phyloP scores from a whole-genome alignment of 2,797 vertebrate genomes.

The Chloroceryle inda region DNA sequence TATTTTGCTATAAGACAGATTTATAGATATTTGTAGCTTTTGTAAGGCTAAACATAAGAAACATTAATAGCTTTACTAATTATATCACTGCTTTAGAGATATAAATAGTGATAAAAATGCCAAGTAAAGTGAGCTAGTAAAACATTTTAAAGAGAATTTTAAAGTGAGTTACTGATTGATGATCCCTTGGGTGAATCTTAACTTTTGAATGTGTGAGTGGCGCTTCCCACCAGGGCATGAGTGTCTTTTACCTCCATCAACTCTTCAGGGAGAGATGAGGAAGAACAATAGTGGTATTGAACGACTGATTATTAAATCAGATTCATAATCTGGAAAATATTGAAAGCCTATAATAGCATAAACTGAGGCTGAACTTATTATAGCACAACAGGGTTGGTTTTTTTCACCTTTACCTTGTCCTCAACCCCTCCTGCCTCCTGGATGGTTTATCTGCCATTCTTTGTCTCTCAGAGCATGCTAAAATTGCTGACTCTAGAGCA shows the following conservation, averaged over 20 bases:
- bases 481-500: background rate
- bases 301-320: background rate
- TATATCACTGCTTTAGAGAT: constrained; percentile 79
- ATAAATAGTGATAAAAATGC: constrained; percentile 80
- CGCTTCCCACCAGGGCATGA: background rate
- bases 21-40: constrained; percentile 77
- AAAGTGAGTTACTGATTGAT: constrained; percentile 75
- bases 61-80: constrained; percentile 83
- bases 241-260: constrained; percentile 7
- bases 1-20: constrained; percentile 78
- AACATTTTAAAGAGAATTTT: constrained; percentile 80
- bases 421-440: background rate
- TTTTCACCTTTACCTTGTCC: background rate
- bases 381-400: background rate
- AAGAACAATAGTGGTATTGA: constrained; percentile 45
- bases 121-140: constrained; percentile 79
- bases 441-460: background rate
- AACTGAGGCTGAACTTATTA: background rate
- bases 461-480: background rate
- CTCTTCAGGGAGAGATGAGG: background rate
- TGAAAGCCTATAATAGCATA: constrained; percentile 19
- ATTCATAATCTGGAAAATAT: constrained; percentile 41
- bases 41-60: constrained; percentile 78
- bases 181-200: constrained; percentile 62
- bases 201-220: constrained; percentile 50